Base-by-base conservation (phyloP, 2,888 invertebrate species). In the Limenitis camilla region DNA sequence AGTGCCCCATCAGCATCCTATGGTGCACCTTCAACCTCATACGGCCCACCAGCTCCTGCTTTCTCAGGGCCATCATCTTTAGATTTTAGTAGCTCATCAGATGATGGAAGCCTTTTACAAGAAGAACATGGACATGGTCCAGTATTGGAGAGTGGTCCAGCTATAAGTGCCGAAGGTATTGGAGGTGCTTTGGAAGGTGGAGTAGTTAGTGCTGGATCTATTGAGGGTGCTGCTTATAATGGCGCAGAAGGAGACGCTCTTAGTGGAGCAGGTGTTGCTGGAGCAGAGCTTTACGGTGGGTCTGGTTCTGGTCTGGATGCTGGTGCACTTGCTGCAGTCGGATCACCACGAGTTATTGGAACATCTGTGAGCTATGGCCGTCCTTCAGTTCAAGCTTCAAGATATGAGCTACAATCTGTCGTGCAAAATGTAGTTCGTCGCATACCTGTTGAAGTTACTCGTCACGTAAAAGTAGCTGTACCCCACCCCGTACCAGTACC, bases 341-440 rank as follows among this genome's bases (percentile, higher is more conserved):
- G 76, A 44, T 65, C 62, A 5, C 71, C 81, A 33, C 68, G 71
- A 58, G 74, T 82, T 0, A 71, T 82, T 31, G 81, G 81, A 32
- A 76, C 78, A n/a, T 62, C 66, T 3, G 78, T 81, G 0, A 58
- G 64, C 8, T 77, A 80, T 0, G 81, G 77, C 42, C 77, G 65
- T 1, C 77, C 78, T 4, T 58, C 68, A 6, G 60, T 65, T 1
- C 53, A 64, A 9, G 67, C 74, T 5, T 67, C 81, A 4, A 77
- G 79, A 61, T 86, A 82, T 67, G 86, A 87, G 56, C 75, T 87
- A 9, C 79, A 83, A 50, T 81, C 84, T 1, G 87, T 87, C 5
- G 74, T 86, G 0, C 87, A 87, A 66, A 82, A 87, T 58, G 73
- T 87, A 2, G 53, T 87, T 48, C 80, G 86, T 33, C 83, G 85